Conservation (phyloP, 2,888 invertebrate species). For the Philaethria dido region DNA sequence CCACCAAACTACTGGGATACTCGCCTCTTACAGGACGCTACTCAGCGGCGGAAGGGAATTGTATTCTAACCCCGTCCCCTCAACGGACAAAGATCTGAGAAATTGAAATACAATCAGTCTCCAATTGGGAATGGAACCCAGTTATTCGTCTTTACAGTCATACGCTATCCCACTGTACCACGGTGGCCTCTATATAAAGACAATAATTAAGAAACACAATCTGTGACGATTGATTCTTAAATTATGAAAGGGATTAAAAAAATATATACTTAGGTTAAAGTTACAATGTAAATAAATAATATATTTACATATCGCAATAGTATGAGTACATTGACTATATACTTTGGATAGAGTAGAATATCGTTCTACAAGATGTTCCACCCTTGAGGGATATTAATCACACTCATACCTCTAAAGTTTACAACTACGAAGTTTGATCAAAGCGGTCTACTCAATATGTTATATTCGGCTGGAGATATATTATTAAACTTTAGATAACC, state of each 20-base stretch:
- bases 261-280: background rate
- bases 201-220: too few species aligned
- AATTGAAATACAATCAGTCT: too few species aligned
- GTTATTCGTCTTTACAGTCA: too few species aligned
- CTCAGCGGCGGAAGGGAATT: too few species aligned
- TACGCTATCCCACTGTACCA: too few species aligned
- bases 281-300: background rate
- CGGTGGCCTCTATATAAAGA: too few species aligned
- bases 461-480: background rate
- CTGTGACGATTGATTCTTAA: too few species aligned
- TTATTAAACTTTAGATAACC: background rate
- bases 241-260: background rate
- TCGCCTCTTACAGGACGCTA: too few species aligned
- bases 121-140: too few species aligned
- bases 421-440: constrained; percentile 17
- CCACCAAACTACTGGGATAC: too few species aligned
- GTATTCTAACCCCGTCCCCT: too few species aligned
- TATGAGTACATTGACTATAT: background rate
- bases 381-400: constrained; percentile 23
- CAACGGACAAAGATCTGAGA: too few species aligned
- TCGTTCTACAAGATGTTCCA: constrained; percentile 17
- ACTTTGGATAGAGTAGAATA: background rate
- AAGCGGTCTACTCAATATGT: background rate
- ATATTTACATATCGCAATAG: background rate
- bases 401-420: constrained; percentile 16